These are phyloP conservation scores for Botia almorhae DNA, from an alignment of 2,797 vertebrate species.

Conservation along the genomic window DNA sequence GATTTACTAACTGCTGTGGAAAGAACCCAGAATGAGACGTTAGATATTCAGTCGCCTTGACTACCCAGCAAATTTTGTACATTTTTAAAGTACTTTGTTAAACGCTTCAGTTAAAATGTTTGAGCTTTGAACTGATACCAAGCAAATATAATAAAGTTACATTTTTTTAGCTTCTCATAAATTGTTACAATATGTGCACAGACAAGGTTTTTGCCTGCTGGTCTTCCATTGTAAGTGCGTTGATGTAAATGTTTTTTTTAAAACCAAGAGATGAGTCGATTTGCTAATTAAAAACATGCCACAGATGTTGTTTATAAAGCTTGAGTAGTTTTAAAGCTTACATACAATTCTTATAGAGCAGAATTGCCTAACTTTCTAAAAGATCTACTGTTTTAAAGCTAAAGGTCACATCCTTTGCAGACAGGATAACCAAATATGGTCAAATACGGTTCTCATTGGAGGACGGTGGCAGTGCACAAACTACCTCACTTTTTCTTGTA, in stretches of 20 bases:
- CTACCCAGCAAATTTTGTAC: too few relatives aligned
- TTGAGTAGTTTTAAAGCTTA: neutral
- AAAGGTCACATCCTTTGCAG: slow-evolving; percentile 15
- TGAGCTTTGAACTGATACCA: too few relatives aligned
- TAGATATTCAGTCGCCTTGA: too few relatives aligned
- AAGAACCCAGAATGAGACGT: too few relatives aligned
- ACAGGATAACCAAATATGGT: slow-evolving; percentile 69
- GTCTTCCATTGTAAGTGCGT: neutral
- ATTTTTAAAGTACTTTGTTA: too few relatives aligned
- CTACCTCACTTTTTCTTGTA: slow-evolving; percentile 52
- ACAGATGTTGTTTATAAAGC: neutral
- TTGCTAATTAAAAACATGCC: neutral
- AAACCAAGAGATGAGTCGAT: neutral
- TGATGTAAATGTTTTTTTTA: neutral
- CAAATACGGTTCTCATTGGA: slow-evolving; percentile 48
- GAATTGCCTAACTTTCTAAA: neutral
- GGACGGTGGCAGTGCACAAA: slow-evolving; percentile 45
- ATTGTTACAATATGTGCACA: too few relatives aligned
- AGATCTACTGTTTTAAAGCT: slow-evolving; percentile 12
- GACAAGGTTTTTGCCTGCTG: neutral
- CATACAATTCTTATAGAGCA: neutral
- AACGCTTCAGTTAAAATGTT: too few relatives aligned
- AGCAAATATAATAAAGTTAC: too few relatives aligned
- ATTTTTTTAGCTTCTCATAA: too few relatives aligned
- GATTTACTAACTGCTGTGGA: too few relatives aligned